Conservation (phyloP, 2,888 invertebrate species). For the Sminthurides aquaticus region DNA sequence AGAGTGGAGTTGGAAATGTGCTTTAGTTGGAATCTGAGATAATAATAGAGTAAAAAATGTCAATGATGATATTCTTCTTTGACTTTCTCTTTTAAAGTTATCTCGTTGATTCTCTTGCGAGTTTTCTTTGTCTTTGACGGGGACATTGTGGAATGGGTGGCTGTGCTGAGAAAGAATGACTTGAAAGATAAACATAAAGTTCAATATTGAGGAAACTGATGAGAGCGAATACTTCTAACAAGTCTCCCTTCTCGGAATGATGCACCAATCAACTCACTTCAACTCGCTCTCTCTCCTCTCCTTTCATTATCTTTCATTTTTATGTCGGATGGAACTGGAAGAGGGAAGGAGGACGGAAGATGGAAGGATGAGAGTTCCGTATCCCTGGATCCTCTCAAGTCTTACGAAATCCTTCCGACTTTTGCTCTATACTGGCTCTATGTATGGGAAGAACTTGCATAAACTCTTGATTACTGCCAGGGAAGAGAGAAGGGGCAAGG, state of each 20-base stretch:
- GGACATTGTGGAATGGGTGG: neutral
- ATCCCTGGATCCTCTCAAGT: neutral
- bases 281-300: conserved; percentile 2
- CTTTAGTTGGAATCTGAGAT: neutral
- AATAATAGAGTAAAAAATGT: neutral
- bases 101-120: conserved; percentile 1
- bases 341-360: neutral
- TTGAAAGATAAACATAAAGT: neutral
- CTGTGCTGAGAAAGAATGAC: neutral
- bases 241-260: conserved; percentile 5
- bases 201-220: conserved; percentile 21
- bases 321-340: neutral
- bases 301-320: neutral
- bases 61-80: neutral
- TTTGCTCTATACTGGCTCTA: neutral
- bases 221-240: neutral
- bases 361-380: neutral
- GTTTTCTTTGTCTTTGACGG: neutral
- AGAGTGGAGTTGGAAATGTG: neutral
- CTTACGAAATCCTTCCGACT: neutral
- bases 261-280: conserved; percentile 1
- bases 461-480: neutral
- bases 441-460: neutral
- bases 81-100: neutral
- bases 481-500: neutral